Percentiles rank a stretch among this genome's conserved stretches.
Evolutionary conservation across 2,113 vertebrate genomes (phyloP).

Genomic region (Seriola quinqueradiata): DNA sequence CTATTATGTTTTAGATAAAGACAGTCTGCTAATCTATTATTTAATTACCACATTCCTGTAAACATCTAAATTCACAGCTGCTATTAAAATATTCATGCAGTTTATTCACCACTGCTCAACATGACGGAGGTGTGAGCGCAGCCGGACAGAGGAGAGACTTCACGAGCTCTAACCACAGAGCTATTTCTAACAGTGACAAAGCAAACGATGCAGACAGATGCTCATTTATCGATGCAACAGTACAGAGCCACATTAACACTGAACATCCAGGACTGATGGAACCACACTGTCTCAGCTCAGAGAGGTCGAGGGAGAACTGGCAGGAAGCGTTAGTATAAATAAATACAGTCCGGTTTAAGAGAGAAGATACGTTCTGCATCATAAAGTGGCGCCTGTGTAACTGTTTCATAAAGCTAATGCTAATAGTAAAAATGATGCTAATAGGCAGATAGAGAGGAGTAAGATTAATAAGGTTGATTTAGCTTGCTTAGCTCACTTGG

Average conservation of each 20-base stretch:
- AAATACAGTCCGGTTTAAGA: not conserved
- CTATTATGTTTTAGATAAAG: not conserved
- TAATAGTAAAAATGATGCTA: not conserved
- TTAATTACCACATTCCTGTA: not conserved
- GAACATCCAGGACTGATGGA: not conserved
- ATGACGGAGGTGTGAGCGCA: not conserved
- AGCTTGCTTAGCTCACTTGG: not conserved
- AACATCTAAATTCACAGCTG: not conserved
- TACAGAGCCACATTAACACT: not conserved
- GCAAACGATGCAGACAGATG: not conserved
- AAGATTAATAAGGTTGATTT: too few species aligned
- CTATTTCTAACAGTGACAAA: not conserved
- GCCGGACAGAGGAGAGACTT: not conserved
- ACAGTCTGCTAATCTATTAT: not conserved
- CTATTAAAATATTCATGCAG: constrained; percentile 16
- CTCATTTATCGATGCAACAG: not conserved
- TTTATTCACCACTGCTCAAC: not conserved
- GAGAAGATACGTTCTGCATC: too few species aligned
- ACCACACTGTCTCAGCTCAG: not conserved
- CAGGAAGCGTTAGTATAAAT: not conserved
- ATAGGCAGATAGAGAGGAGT: not conserved
- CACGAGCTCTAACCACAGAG: constrained; percentile 10
- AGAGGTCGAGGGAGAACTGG: not conserved
- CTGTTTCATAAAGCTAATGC: too few species aligned
- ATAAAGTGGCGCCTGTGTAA: too few species aligned